phyloP scores from a whole-genome alignment of 2,797 vertebrate genomes.

The Orientallactaga sibirica region DNA sequence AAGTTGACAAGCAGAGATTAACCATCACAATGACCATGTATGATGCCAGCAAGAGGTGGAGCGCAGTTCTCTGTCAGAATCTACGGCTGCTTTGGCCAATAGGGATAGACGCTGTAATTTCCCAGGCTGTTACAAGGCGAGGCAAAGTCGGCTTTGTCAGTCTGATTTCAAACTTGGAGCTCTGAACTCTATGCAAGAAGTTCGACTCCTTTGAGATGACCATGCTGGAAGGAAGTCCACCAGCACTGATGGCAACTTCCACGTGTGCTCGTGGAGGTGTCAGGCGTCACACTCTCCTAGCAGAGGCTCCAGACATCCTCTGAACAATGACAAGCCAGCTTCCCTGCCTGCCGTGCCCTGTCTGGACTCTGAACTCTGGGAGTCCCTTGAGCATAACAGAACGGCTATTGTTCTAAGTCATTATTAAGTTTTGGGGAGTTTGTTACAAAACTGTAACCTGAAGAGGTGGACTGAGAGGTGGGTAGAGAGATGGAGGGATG shows the following conservation, averaged over 20 bases:
- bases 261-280: not conserved
- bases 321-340: not conserved
- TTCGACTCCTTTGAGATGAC: not conserved
- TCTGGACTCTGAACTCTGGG: not conserved
- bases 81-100: not conserved
- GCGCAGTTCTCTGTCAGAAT: not conserved
- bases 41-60: not conserved
- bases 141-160: not conserved
- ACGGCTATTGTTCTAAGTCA: not conserved
- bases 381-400: not conserved
- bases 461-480: not conserved
- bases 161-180: not conserved
- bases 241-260: not conserved
- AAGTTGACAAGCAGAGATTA: too few relatives aligned
- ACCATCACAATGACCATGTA: not conserved
- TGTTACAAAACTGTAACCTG: not conserved
- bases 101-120: not conserved
- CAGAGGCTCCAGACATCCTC: not conserved
- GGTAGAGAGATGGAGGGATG: not conserved
- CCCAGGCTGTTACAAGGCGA: not conserved
- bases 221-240: not conserved
- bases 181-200: not conserved
- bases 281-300: not conserved
- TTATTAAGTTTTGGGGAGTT: not conserved
- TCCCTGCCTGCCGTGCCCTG: too few relatives aligned